Percentiles rank a stretch among this genome's conserved stretches.
phyloP scores from a whole-genome alignment of 2,797 vertebrate species.

The Falco biarmicus region DNA sequence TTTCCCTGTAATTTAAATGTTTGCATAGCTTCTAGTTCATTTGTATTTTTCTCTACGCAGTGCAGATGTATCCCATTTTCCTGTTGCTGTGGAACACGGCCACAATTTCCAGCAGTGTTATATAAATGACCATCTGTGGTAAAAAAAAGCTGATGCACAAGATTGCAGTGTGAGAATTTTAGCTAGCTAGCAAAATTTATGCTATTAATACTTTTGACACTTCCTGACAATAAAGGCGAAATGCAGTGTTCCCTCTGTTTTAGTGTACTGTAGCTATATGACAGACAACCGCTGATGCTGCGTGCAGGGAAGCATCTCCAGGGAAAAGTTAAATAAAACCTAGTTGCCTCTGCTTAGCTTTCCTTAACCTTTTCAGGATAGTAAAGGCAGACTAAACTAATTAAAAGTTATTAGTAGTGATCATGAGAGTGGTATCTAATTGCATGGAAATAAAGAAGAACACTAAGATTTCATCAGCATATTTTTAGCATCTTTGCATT shows the following conservation, averaged over 20 bases:
- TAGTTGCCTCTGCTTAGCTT: not conserved
- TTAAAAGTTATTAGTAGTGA: not conserved
- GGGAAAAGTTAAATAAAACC: not conserved
- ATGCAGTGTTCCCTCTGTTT: not conserved
- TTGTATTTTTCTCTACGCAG: constrained; percentile 46
- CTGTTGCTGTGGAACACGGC: constrained; percentile 73
- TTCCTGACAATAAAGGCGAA: constrained; percentile 59
- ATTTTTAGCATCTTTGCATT: not conserved
- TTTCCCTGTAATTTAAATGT: constrained; percentile 73
- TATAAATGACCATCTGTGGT: constrained; percentile 66
- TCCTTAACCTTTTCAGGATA: not conserved
- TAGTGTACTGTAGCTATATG: not conserved
- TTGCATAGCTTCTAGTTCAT: constrained; percentile 54
- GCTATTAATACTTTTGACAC: constrained; percentile 65
- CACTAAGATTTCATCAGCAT: not conserved
- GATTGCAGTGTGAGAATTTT: constrained; percentile 35
- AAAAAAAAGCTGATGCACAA: constrained; percentile 38
- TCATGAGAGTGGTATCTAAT: not conserved
- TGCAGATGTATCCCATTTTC: constrained; percentile 78
- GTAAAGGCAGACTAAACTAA: not conserved
- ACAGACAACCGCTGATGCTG: not conserved
- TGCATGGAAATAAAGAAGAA: not conserved
- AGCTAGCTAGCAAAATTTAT: constrained; percentile 29
- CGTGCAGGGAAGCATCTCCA: not conserved
- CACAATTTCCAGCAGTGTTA: constrained; percentile 53